These are phyloP conservation scores for Ectobius pallidus DNA, from an alignment of 2,888 invertebrate species.

Conservation along the genomic window DNA sequence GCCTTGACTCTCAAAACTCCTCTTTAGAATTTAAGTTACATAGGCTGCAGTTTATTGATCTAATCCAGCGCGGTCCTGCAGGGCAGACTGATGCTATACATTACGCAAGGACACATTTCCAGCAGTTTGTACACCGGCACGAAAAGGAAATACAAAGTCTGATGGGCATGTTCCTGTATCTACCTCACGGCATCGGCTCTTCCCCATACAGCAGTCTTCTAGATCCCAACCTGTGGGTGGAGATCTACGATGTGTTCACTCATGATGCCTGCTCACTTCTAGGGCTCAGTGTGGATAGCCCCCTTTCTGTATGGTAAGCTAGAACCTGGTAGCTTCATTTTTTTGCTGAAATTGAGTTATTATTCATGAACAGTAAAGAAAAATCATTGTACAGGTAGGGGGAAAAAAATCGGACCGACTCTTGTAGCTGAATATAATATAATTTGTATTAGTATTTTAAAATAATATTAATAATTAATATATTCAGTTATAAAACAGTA, in stretches of 20 bases:
- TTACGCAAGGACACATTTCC: constrained; percentile 86
- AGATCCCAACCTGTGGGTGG: constrained; percentile 79
- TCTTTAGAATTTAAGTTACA: constrained; percentile 83
- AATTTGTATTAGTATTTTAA: too few species aligned
- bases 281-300: constrained; percentile 88
- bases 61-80: constrained; percentile 67
- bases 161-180: constrained; percentile 84
- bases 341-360: too few species aligned
- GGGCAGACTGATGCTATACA: constrained; percentile 83
- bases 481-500: too few species aligned
- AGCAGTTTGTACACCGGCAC: constrained; percentile 76
- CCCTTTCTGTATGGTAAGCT: constrained; percentile 81
- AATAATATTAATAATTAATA: too few species aligned
- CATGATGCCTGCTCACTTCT: constrained; percentile 90
- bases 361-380: too few species aligned
- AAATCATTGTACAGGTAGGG: too few species aligned
- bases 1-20: constrained; percentile 69
- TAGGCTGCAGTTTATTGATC: constrained; percentile 77
- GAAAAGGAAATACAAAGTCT: constrained; percentile 83
- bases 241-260: constrained; percentile 88
- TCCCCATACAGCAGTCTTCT: constrained; percentile 81
- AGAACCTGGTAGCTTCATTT: too few species aligned
- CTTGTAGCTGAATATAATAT: too few species aligned
- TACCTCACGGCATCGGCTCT: constrained; percentile 75
- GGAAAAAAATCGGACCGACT: too few species aligned